Evolutionary conservation across 2,113 vertebrate genomes (phyloP).

Genomic region (Mionectes macconnelli): DNA sequence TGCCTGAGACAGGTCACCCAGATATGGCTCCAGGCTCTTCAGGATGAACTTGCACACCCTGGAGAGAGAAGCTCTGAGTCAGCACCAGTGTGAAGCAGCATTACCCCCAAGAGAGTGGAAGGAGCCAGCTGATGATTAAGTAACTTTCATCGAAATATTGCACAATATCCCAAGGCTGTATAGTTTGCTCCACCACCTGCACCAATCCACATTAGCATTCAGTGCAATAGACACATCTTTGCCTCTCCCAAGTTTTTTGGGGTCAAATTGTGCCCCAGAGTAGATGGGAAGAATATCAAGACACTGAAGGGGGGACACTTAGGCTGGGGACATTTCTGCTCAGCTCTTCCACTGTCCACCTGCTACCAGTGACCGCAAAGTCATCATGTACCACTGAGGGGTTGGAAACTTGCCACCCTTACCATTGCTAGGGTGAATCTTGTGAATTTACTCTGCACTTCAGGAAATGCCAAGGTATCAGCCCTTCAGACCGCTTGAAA

Average conservation of each 20-base stretch:
- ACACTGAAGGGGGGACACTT: no score
- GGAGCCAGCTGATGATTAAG: neutral
- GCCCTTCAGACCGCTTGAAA: neutral
- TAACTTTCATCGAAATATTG: neutral
- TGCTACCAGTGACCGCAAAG: fast-evolving
- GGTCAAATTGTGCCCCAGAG: neutral
- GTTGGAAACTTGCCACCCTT: neutral
- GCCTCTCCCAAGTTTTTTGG: neutral
- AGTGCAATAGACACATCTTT: neutral
- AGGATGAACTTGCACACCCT: neutral
- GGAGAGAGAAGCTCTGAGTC: neutral
- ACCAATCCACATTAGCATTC: neutral
- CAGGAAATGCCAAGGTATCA: neutral
- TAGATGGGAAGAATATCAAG: neutral
- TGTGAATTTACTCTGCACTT: neutral
- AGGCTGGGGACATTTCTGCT: neutral
- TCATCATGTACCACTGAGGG: fast-evolving
- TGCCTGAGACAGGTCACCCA: neutral
- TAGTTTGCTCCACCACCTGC: neutral
- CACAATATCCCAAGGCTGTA: neutral
- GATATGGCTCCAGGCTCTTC: neutral
- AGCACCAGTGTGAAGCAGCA: neutral
- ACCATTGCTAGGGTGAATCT: neutral
- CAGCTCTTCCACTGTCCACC: no score
- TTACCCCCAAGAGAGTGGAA: fast-evolving